A percentile compares a stretch with the other conserved stretches of the same genome.
phyloP scores from a whole-genome alignment of 92 coral and sea anemone genomes.

The Porites lobata region DNA sequence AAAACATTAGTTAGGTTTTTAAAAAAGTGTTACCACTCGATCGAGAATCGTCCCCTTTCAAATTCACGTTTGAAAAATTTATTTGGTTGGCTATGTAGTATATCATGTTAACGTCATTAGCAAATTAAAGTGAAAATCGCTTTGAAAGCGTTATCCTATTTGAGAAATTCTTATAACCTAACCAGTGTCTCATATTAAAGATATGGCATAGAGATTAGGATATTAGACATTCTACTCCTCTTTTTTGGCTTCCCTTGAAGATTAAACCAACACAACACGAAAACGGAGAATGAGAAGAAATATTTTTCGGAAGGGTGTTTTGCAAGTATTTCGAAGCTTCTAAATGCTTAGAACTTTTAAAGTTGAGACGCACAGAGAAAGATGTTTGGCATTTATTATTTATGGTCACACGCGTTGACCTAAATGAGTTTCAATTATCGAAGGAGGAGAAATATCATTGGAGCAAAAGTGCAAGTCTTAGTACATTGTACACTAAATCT shows the following conservation, averaged over 20 bases:
- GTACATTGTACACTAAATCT: neutral
- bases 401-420: slow-evolving; percentile 11
- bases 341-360: neutral
- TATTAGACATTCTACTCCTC: neutral
- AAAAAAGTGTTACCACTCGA: neutral
- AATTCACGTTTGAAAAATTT: neutral
- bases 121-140: slow-evolving; percentile 2
- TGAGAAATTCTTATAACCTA: neutral
- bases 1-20: neutral
- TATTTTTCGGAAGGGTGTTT: too few species aligned
- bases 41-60: neutral
- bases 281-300: neutral
- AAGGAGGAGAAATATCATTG: slow-evolving; percentile 20
- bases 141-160: slow-evolving; percentile 5
- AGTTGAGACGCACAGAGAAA: neutral
- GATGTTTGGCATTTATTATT: slow-evolving; percentile 34
- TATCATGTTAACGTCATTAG: slow-evolving; percentile 8
- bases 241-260: neutral
- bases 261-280: neutral
- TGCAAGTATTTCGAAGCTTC: neutral
- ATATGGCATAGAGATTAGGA: neutral
- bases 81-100: neutral
- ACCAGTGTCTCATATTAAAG: neutral
- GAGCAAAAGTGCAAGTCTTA: slow-evolving; percentile 9
- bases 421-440: slow-evolving; percentile 23